These are phyloP conservation scores for Hydrotaea diabolus DNA, from an alignment of 2,888 invertebrate genomes.

Conservation along the genomic window DNA sequence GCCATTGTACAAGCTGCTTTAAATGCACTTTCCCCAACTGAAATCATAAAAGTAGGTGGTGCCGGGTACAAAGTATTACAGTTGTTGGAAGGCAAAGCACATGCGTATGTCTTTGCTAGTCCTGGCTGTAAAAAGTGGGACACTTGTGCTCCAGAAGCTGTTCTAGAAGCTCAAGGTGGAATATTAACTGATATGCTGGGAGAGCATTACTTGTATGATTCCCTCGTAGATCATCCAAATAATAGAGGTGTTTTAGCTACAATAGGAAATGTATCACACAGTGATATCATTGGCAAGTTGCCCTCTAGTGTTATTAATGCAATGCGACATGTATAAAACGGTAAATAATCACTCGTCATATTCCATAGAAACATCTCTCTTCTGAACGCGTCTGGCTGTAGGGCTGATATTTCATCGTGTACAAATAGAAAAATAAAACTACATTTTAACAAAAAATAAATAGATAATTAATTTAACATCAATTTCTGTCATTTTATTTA, in stretches of 20 bases:
- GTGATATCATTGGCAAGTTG: constrained; percentile 87
- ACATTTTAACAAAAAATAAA: too few relatives aligned
- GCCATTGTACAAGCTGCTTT: constrained; percentile 90
- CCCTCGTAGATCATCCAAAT: constrained; percentile 85
- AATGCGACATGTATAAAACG: too few relatives aligned
- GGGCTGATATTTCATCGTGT: too few relatives aligned
- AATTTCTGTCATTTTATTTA: too few relatives aligned
- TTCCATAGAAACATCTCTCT: too few relatives aligned
- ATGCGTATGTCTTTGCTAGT: constrained; percentile 98
- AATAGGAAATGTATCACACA: constrained; percentile 87
- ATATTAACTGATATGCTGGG: constrained; percentile 93
- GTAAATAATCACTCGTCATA: too few relatives aligned
- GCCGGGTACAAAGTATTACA: constrained; percentile 93
- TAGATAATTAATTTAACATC: too few relatives aligned
- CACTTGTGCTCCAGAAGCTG: constrained; percentile 98
- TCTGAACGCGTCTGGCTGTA: too few relatives aligned
- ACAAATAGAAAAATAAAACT: too few relatives aligned
- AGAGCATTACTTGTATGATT: constrained; percentile 86
- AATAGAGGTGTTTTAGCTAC: constrained; percentile 95
- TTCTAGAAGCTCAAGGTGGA: constrained; percentile 93
- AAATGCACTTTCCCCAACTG: constrained; percentile 90
- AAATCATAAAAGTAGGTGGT: constrained; percentile 95
- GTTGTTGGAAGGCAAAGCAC: constrained; percentile 95
- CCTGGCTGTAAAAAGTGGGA: constrained; percentile 99
- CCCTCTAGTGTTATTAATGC: constrained; percentile 84